These are phyloP conservation scores for Acropternis orthonyx DNA, from an alignment of 2,797 vertebrate species.

Conservation along the genomic window DNA sequence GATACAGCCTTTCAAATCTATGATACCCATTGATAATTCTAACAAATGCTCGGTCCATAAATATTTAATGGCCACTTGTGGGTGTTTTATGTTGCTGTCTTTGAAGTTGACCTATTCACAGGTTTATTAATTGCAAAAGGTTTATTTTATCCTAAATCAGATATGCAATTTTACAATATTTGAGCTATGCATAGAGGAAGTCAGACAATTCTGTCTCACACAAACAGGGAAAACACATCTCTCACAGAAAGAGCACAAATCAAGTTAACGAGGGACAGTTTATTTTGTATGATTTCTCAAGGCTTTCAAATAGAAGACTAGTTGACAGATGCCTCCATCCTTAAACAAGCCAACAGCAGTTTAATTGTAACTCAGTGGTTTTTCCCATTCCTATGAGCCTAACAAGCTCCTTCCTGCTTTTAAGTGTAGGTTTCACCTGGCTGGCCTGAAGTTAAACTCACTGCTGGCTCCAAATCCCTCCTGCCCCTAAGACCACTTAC, in stretches of 20 bases:
- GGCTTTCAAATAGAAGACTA: constrained; percentile 29
- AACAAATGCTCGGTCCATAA: constrained; percentile 39
- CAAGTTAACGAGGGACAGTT: constrained; percentile 22
- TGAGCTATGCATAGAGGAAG: not conserved
- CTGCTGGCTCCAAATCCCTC: not conserved
- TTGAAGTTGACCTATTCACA: constrained; percentile 43
- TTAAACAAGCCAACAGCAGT: constrained; percentile 6
- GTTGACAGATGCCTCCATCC: constrained; percentile 1
- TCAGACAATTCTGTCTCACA: not conserved
- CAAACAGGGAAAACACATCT: constrained; percentile 35
- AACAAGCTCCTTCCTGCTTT: not conserved
- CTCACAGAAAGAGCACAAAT: constrained; percentile 40
- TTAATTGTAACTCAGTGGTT: not conserved
- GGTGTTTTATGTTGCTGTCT: constrained; percentile 50
- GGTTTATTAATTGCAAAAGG: constrained; percentile 57
- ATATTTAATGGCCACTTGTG: constrained; percentile 65
- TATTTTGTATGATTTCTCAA: constrained; percentile 29
- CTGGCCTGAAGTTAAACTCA: not conserved
- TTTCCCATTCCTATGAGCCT: not conserved
- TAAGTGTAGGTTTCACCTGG: not conserved
- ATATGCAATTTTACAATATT: constrained; percentile 9
- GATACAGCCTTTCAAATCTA: constrained; percentile 33
- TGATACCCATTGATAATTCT: constrained; percentile 43
- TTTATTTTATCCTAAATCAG: constrained; percentile 51
- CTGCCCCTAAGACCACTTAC: not conserved